Percentiles rank a stretch among this genome's conserved stretches.
phyloP scores from a whole-genome alignment of 2,113 vertebrate species.

The Natator depressus region DNA sequence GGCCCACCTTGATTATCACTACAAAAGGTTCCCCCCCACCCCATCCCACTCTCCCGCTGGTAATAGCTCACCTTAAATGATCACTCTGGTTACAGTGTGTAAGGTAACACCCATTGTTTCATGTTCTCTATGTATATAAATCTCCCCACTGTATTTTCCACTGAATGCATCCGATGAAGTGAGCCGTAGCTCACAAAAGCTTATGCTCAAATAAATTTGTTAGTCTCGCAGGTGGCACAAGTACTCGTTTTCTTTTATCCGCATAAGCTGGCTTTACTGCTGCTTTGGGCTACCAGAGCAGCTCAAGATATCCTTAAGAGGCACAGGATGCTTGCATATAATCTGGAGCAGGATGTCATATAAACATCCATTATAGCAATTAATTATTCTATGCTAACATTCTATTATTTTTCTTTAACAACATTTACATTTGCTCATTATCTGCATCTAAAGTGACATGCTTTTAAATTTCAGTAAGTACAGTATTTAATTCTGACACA shows the following conservation, averaged over 20 bases:
- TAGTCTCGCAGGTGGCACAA: too few relatives aligned
- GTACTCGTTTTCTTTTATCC: not conserved
- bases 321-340: not conserved
- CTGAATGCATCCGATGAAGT: too few relatives aligned
- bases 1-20: too few relatives aligned
- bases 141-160: too few relatives aligned
- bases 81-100: too few relatives aligned
- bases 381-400: not conserved
- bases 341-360: not conserved
- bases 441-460: not conserved
- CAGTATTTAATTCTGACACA: not conserved
- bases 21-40: too few relatives aligned
- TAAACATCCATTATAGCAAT: not conserved
- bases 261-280: not conserved
- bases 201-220: too few relatives aligned
- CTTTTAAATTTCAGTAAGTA: not conserved
- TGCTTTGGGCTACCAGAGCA: not conserved
- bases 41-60: too few relatives aligned
- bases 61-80: too few relatives aligned
- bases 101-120: too few relatives aligned
- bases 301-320: not conserved
- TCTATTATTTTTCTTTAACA: not conserved
- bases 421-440: not conserved
- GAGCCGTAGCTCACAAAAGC: too few relatives aligned
- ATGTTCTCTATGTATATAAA: too few relatives aligned